A percentile compares a stretch with the other conserved stretches of the same genome.
phyloP scores from a whole-genome alignment of 2,797 vertebrate species.

The Distichodus sexfasciatus region DNA sequence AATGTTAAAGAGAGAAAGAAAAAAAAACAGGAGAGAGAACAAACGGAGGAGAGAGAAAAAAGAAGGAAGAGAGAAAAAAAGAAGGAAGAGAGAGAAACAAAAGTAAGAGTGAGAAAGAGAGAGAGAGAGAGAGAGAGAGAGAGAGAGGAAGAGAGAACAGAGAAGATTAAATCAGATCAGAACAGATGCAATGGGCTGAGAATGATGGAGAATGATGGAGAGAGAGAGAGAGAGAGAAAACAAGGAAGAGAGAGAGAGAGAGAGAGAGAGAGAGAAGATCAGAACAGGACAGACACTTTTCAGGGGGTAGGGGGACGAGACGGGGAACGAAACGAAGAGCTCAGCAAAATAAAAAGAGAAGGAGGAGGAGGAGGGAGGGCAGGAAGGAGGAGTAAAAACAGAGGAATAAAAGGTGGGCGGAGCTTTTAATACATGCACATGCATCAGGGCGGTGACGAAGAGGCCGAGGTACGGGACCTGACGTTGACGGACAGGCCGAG shows the following conservation, averaged over 20 bases:
- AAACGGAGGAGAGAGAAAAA: background rate
- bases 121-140: background rate
- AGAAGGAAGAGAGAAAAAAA: slow-evolving; percentile 49
- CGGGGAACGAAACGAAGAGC: too few species aligned
- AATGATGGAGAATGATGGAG: background rate
- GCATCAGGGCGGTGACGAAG: slow-evolving; percentile 66
- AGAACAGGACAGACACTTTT: too few species aligned
- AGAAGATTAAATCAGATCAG: slow-evolving; percentile 30
- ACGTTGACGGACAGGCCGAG: slow-evolving; percentile 71
- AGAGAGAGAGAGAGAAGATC: background rate
- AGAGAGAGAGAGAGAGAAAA: background rate
- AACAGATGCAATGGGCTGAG: background rate
- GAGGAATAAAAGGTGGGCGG: slow-evolving; percentile 43
- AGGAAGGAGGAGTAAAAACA: background rate
- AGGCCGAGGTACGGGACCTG: slow-evolving; percentile 60
- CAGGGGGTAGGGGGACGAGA: too few species aligned
- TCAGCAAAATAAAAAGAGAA: background rate
- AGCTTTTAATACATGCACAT: slow-evolving; percentile 67
- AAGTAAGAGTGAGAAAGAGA: background rate
- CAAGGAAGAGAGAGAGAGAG: background rate
- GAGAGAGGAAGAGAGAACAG: slow-evolving; percentile 44
- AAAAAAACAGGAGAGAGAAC: background rate
- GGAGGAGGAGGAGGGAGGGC: background rate
- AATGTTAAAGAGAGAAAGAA: background rate
- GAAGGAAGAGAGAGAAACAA: background rate